Evolutionary conservation across 2,113 vertebrate genomes (phyloP).

Genomic region (Perognathus longimembris): DNA sequence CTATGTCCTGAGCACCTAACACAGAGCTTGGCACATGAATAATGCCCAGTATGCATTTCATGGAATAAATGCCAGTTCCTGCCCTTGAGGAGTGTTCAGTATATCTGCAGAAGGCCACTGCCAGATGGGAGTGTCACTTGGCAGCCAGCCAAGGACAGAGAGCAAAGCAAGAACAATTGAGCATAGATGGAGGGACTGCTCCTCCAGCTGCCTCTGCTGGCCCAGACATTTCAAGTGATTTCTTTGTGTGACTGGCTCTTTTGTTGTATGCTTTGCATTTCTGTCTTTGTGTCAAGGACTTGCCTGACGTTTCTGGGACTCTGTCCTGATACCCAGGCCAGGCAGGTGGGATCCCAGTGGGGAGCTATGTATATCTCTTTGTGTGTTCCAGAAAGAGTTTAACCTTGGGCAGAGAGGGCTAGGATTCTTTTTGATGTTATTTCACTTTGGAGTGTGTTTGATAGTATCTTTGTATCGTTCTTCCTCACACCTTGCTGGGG

Average conservation of each 20-base stretch:
- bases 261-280: conserved; percentile 66
- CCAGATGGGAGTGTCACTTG: conserved; percentile 64
- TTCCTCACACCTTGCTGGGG: neutral
- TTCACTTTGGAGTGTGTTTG: conserved; percentile 71
- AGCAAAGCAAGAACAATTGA: conserved; percentile 4
- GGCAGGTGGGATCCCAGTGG: conserved; percentile 84
- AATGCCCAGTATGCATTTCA: neutral
- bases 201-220: conserved; percentile 50
- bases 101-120: conserved; percentile 53
- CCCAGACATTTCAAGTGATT: conserved; percentile 38
- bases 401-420: conserved; percentile 56
- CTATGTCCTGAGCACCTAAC: neutral
- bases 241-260: conserved; percentile 42
- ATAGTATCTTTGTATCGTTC: conserved; percentile 62
- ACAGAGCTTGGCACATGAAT: neutral
- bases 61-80: conserved; percentile 43
- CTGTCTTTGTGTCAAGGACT: conserved; percentile 38
- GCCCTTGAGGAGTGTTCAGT: conserved; percentile 53
- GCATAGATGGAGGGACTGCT: neutral
- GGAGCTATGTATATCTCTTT: conserved; percentile 63
- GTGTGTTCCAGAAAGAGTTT: conserved; percentile 65
- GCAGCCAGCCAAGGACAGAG: conserved; percentile 22
- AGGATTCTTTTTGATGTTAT: neutral
- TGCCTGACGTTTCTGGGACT: conserved; percentile 72
- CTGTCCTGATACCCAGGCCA: conserved; percentile 59